These are phyloP conservation scores for Cydia fagiglandana DNA, from an alignment of 1,140 invertebrate species.

Conservation along the genomic window DNA sequence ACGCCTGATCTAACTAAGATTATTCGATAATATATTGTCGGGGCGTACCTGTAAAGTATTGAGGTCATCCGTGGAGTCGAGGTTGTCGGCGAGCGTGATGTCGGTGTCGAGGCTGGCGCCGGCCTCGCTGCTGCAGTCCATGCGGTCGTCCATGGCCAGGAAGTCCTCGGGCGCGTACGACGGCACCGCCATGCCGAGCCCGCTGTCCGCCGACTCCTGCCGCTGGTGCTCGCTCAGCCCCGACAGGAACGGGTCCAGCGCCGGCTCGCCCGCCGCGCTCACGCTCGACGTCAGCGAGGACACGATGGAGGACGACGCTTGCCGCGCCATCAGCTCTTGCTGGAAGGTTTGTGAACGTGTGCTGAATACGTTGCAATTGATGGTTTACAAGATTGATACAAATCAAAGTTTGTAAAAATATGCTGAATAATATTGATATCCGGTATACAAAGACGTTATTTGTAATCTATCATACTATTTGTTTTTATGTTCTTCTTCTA, in stretches of 20 bases:
- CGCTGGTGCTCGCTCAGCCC: slow-evolving; percentile 91
- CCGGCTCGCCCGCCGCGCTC: slow-evolving; percentile 74
- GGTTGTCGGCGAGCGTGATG: slow-evolving; percentile 69
- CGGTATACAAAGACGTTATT: too few species aligned
- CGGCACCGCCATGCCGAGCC: slow-evolving; percentile 88
- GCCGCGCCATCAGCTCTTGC: slow-evolving; percentile 87
- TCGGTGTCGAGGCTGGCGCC: slow-evolving; percentile 71
- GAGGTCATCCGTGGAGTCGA: slow-evolving; percentile 94
- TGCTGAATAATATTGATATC: too few species aligned
- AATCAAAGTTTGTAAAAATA: too few species aligned
- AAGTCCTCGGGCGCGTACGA: slow-evolving; percentile 96
- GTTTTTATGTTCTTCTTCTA: too few species aligned
- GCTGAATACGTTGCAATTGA: too few species aligned
- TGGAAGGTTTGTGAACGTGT: slow-evolving; percentile 54
- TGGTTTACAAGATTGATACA: too few species aligned
- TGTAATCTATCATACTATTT: too few species aligned
- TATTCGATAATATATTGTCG: too few species aligned
- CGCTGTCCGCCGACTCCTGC: slow-evolving; percentile 96
- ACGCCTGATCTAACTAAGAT: too few species aligned
- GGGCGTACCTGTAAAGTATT: slow-evolving; percentile 86
- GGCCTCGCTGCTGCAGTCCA: slow-evolving; percentile 87
- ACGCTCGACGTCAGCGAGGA: slow-evolving; percentile 75
- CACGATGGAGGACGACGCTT: slow-evolving; percentile 73
- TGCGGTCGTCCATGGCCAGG: slow-evolving; percentile 92
- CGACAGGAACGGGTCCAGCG: slow-evolving; percentile 89